Evolutionary conservation across 2,888 invertebrate species (phyloP).

Genomic region (Nysson spinosus): DNA sequence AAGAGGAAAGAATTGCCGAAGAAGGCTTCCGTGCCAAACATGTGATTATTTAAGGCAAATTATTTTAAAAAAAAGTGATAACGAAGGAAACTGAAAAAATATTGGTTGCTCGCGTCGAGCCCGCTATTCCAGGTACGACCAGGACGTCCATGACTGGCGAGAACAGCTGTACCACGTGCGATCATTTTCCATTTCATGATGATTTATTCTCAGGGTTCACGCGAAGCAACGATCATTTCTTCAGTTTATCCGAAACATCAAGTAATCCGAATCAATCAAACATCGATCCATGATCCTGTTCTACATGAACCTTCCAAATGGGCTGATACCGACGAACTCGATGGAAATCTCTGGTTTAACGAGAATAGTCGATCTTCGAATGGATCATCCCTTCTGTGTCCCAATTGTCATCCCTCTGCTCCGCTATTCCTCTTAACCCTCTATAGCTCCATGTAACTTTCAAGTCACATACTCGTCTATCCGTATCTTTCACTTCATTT

Average conservation of each 20-base stretch:
- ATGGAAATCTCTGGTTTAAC: conserved; percentile 36
- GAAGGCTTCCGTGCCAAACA: conserved; percentile 67
- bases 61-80: conserved; percentile 33
- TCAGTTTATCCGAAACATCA: conserved; percentile 63
- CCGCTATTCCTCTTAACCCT: no score
- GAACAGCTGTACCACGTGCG: conserved; percentile 66
- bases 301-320: no score
- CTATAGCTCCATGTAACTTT: no score
- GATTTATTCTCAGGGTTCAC: conserved; percentile 59
- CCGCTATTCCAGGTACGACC: conserved; percentile 72
- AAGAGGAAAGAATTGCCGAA: conserved; percentile 51
- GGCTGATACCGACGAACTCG: conserved; percentile 13
- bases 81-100: conserved; percentile 70
- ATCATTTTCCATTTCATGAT: conserved; percentile 59
- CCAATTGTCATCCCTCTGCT: not conserved
- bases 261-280: no score
- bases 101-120: conserved; percentile 72
- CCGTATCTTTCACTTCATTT: no score
- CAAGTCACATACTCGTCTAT: no score
- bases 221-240: conserved; percentile 75
- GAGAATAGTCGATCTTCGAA: conserved; percentile 26
- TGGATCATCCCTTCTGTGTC: not conserved
- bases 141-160: conserved; percentile 67
- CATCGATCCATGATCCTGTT: no score
- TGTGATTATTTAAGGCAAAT: conserved; percentile 65